Conservation (phyloP, 2,888 invertebrate genomes). For the Eremobia ochroleuca region DNA sequence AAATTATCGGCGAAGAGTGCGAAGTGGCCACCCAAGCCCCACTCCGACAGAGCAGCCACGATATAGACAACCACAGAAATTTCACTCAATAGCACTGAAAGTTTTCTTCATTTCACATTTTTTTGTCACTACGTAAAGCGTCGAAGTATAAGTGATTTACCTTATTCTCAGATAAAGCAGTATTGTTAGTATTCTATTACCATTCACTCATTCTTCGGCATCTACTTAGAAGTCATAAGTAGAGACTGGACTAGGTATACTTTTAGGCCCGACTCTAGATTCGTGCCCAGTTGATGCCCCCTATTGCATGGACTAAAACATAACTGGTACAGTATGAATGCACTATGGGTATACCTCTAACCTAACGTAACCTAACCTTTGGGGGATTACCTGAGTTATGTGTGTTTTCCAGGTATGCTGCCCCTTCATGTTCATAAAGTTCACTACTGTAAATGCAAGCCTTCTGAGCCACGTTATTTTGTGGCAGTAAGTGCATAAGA, state of each 20-base stretch:
- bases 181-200: not conserved
- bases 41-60: conserved; percentile 35
- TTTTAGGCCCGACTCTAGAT: not conserved
- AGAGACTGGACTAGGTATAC: not conserved
- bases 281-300: not conserved
- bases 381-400: no score
- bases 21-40: conserved; percentile 81
- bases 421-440: not conserved
- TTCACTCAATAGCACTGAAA: not conserved
- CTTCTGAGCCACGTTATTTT: conserved; percentile 12
- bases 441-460: not conserved
- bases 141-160: not conserved
- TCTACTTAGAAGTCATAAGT: not conserved
- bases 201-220: not conserved
- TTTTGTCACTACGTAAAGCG: not conserved
- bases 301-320: not conserved
- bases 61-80: conserved; percentile 10
- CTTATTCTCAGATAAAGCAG: not conserved
- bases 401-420: no score
- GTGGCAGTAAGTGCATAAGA: conserved; percentile 19
- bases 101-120: not conserved
- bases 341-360: not conserved
- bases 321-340: not conserved
- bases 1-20: conserved; percentile 57
- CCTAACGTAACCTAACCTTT: no score